Evolutionary conservation across 37 sponge, comb jelly and placozoan species (phyloP).

Genomic region (Geodia barretti): DNA sequence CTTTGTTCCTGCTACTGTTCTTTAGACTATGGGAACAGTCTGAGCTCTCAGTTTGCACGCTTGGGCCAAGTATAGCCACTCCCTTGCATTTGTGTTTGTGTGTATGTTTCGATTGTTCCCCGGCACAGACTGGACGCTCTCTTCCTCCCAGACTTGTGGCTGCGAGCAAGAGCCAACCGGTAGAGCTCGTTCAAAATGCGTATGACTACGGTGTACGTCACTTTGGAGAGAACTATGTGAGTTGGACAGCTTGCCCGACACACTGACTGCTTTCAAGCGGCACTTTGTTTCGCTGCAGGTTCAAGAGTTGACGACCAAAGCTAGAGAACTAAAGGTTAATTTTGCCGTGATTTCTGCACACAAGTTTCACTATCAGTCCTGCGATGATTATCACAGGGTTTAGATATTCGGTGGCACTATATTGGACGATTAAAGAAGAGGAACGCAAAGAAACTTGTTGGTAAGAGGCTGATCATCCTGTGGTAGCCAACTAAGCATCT

Average conservation of each 20-base stretch:
- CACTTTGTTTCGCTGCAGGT: slow-evolving; percentile 13
- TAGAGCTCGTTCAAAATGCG: slow-evolving; percentile 36
- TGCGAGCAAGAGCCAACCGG: slow-evolving; percentile 64
- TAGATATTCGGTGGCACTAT: slow-evolving; percentile 68
- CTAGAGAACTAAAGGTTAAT: slow-evolving; percentile 22
- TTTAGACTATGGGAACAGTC: background rate
- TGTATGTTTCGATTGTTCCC: background rate
- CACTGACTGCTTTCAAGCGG: background rate
- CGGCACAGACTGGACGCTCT: background rate
- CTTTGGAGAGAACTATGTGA: slow-evolving; percentile 81
- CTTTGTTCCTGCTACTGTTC: background rate
- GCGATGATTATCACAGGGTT: background rate
- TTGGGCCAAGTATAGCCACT: background rate
- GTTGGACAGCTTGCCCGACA: background rate
- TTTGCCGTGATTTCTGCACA: too few species aligned
- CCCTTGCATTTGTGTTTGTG: background rate
- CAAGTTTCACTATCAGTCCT: background rate
- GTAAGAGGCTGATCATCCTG: slow-evolving; percentile 31
- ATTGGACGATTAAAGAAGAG: slow-evolving; percentile 68
- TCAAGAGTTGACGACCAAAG: slow-evolving; percentile 40
- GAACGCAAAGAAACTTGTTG: slow-evolving; percentile 41
- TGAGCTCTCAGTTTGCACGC: background rate
- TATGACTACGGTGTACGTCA: slow-evolving; percentile 53
- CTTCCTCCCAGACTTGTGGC: slow-evolving; percentile 55
- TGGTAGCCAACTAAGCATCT: background rate